These are phyloP conservation scores for Cantharis flavilabris DNA, from an alignment of 2,888 invertebrate genomes.

Conservation along the genomic window DNA sequence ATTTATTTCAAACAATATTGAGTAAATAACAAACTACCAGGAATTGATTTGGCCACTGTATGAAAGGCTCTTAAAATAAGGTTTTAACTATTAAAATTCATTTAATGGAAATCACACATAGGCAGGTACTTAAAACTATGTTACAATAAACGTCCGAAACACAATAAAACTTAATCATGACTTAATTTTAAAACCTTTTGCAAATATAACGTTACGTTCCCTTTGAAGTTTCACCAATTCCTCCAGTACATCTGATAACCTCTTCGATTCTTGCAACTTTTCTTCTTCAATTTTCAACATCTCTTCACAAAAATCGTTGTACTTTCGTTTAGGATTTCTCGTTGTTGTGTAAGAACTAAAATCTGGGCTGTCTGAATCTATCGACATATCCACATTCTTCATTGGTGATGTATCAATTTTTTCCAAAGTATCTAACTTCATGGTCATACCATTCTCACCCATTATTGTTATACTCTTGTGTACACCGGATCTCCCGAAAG, in stretches of 20 bases:
- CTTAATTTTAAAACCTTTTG: not conserved
- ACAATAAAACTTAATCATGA: not conserved
- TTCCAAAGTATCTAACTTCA: not conserved
- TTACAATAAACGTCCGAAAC: not conserved
- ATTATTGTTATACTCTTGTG: not conserved
- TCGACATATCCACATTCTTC: not conserved
- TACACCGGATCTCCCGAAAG: not conserved
- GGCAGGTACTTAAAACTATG: not conserved
- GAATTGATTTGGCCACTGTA: too few species aligned
- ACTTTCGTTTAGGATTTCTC: not conserved
- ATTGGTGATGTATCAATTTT: not conserved
- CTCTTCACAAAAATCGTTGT: not conserved
- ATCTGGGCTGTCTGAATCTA: not conserved
- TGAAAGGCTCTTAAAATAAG: too few species aligned
- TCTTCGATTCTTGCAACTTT: not conserved
- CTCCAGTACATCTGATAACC: not conserved
- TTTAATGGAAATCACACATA: not conserved
- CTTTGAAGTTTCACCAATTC: not conserved
- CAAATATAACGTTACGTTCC: not conserved
- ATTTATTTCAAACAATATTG: too few species aligned
- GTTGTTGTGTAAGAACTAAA: not conserved
- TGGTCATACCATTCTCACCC: not conserved
- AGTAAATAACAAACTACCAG: too few species aligned
- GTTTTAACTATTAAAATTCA: too few species aligned
- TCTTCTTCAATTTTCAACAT: not conserved